Conservation (phyloP, 2,888 invertebrate genomes). For the Tenthredo mesomela region DNA sequence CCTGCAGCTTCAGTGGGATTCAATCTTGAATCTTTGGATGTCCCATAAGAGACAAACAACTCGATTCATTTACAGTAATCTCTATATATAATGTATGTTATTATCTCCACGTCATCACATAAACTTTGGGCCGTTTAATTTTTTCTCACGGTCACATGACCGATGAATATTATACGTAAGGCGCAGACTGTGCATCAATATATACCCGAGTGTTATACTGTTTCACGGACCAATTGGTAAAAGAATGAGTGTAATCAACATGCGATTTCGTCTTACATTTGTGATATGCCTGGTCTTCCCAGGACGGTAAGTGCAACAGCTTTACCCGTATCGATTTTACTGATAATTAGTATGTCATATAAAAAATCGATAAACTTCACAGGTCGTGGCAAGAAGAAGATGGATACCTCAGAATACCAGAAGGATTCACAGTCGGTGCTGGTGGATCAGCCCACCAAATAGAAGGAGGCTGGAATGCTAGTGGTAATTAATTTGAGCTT, state of each 20-base stretch:
- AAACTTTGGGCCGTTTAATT: too few species aligned
- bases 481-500: constrained; percentile 65
- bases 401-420: constrained; percentile 62
- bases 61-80: too few species aligned
- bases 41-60: too few species aligned
- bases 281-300: background rate
- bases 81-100: too few species aligned
- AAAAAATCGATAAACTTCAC: background rate
- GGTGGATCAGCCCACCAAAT: constrained; percentile 78
- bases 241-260: background rate
- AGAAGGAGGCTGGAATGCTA: constrained; percentile 80
- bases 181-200: background rate
- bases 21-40: too few species aligned
- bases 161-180: background rate
- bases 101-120: background rate
- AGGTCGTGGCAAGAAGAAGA: constrained; percentile 9
- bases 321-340: background rate
- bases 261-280: background rate
- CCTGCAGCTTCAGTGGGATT: too few species aligned
- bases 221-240: background rate
- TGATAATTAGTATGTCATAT: background rate
- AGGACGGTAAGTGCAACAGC: background rate
- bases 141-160: background rate
- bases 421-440: constrained; percentile 64
- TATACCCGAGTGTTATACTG: background rate